Base-by-base conservation (phyloP, 2,113 vertebrate genomes). In the Brachionichthys hirsutus region DNA sequence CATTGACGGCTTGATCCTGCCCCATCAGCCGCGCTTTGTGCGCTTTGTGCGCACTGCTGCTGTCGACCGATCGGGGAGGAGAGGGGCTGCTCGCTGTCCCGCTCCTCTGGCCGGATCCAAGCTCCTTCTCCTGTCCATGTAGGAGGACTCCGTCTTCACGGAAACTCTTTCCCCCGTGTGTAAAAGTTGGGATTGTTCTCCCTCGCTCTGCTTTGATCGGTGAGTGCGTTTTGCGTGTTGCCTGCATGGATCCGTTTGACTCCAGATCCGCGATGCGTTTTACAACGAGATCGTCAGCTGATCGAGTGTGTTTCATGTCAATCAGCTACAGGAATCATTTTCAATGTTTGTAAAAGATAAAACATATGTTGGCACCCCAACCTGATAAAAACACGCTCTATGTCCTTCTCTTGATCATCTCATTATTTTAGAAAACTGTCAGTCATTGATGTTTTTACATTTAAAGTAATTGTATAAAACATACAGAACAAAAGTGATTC, bases 31-130 rank as follows among this genome's bases (percentile, higher is more conserved):
- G 45, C 44, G 48, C 49, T 42, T 36, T 62, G 49, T n/a, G 52
- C n/a, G 84, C 61, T n/a, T n/a, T n/a, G n/a, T n/a, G n/a, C n/a
- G n/a, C n/a, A n/a, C n/a, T n/a, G 65, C 42, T 12, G 70, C 64
- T 60, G 50, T 51, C 12, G 61, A 59, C 22, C 54, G 30, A 34
- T 6, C 16, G 51, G 51, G 43, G 12, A 38, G 12, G 57, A 54
- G 75, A 82, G 62, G 66, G 41, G 70, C 62, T 19, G 70, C 48
- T 20, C 36, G 65, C 73, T 44, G 61, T 58, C 67, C 18, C 16
- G n/a, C 66, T 56, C 42, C 60, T 59, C 67, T 35, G 59, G 38
- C 78, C 71, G 85, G 79, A 77, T 24, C 46, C 51, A 35, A 49
- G 53, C 52, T 55, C 12, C 54, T 14, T 22, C 48, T 42, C 48